These are phyloP conservation scores for Mesitornis unicolor DNA, from an alignment of 2,113 vertebrate species.

Conservation along the genomic window DNA sequence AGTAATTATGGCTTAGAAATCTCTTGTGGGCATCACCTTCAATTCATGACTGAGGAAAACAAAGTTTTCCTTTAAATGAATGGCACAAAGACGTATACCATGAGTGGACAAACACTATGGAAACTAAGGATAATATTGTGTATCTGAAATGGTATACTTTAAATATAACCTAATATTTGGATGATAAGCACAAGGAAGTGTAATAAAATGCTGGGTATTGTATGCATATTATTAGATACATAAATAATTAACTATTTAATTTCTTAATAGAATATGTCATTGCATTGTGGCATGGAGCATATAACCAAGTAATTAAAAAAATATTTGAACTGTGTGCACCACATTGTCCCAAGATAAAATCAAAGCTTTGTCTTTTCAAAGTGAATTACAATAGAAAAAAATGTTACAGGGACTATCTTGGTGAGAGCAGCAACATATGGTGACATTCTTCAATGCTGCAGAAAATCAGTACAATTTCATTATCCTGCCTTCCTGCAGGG, in stretches of 20 bases:
- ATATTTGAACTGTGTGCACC: not conserved
- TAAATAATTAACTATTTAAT: not conserved
- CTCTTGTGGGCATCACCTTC: not conserved
- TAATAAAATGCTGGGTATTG: not conserved
- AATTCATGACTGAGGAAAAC: not conserved
- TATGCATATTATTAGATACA: not conserved
- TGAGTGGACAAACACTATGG: not conserved
- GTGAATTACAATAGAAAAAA: not conserved
- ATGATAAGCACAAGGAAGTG: not conserved
- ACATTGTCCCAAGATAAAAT: not conserved
- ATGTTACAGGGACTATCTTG: not conserved
- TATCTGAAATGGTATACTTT: rapidly evolving
- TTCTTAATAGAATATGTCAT: not conserved
- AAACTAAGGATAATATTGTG: not conserved
- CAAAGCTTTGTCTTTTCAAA: not conserved
- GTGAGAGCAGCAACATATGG: not conserved
- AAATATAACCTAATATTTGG: not conserved
- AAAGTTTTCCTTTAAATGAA: not conserved
- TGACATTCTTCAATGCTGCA: conserved; percentile 5
- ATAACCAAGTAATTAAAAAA: not conserved
- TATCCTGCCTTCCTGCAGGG: conserved; percentile 12
- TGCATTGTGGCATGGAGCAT: not conserved
- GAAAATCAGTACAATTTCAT: conserved; percentile 49
- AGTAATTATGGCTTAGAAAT: not conserved
- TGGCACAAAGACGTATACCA: not conserved